Percentiles rank a stretch among this genome's conserved stretches.
phyloP scores from a whole-genome alignment of 2,888 invertebrate genomes.

The Drosophila acutilabella region DNA sequence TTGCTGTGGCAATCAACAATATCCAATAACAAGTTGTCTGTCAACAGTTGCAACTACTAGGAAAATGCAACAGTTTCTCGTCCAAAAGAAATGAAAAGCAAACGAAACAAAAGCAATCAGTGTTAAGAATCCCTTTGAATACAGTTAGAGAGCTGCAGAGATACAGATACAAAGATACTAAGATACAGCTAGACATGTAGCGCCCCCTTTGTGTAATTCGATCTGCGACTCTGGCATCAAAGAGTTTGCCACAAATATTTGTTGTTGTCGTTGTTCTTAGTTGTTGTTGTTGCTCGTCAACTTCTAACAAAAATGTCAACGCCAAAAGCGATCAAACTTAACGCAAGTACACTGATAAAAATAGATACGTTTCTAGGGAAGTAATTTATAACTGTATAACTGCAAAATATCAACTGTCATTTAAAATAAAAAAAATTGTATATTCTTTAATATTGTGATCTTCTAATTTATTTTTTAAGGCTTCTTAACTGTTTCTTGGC shows the following conservation, averaged over 20 bases:
- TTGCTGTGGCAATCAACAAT: conserved; percentile 63
- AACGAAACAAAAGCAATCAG: conserved; percentile 10
- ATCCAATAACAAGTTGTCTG: conserved; percentile 66
- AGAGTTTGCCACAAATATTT: conserved; percentile 51
- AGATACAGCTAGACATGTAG: conserved; percentile 15
- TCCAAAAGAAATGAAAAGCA: conserved; percentile 12
- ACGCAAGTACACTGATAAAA: not conserved
- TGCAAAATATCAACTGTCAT: too few relatives aligned
- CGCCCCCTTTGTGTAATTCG: conserved; percentile 49
- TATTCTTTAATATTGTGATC: too few relatives aligned
- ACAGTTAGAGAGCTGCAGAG: conserved; percentile 11
- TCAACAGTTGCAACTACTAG: conserved; percentile 53
- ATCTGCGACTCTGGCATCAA: conserved; percentile 61
- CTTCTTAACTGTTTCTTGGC: too few relatives aligned
- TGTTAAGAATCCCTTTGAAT: conserved; percentile 17
- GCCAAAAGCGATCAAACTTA: conserved; percentile 43
- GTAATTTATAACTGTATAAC: too few relatives aligned
- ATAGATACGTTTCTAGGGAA: not conserved
- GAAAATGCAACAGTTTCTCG: conserved; percentile 42
- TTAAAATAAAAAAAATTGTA: too few relatives aligned
- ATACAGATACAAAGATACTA: conserved; percentile 3
- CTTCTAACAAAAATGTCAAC: conserved; percentile 68
- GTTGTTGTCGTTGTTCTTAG: conserved; percentile 8
- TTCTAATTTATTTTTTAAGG: too few relatives aligned
- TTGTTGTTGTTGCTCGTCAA: conserved; percentile 42